Percentiles rank a stretch among this genome's conserved stretches.
Evolutionary conservation across 2,888 invertebrate genomes (phyloP).

Genomic region (Drosophila fulvimacula): DNA sequence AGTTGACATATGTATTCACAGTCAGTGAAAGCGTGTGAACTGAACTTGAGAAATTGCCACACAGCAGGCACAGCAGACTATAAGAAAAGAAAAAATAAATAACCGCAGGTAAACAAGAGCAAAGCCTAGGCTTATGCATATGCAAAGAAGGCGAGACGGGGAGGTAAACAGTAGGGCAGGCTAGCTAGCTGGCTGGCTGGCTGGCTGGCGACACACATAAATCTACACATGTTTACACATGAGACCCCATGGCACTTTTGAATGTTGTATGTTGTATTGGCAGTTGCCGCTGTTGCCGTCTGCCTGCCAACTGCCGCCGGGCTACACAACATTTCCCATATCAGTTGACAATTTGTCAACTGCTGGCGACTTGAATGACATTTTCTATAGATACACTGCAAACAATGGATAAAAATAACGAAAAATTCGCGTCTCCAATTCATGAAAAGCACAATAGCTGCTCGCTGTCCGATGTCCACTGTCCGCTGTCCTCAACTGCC

Average conservation of each 20-base stretch:
- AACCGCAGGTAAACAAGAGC: constrained; percentile 50
- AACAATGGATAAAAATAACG: constrained; percentile 61
- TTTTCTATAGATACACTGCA: constrained; percentile 53
- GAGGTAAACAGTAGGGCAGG: constrained; percentile 27
- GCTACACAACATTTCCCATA: constrained; percentile 66
- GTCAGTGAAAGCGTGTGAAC: constrained; percentile 85
- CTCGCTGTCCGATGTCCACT: constrained; percentile 53
- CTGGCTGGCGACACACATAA: constrained; percentile 52
- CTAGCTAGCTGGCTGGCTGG: constrained; percentile 25
- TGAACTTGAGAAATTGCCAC: constrained; percentile 76
- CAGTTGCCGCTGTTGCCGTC: constrained; percentile 23
- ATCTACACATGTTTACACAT: constrained; percentile 69
- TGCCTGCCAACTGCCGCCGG: constrained; percentile 39
- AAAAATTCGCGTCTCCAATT: constrained; percentile 62
- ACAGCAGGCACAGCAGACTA: constrained; percentile 36
- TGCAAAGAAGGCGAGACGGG: constrained; percentile 34
- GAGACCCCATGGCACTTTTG: constrained; percentile 54
- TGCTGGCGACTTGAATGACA: constrained; percentile 73
- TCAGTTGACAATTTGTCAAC: constrained; percentile 79
- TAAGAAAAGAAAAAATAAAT: constrained; percentile 11
- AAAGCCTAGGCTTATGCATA: constrained; percentile 48
- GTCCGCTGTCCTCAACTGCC: constrained; percentile 42
- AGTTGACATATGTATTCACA: constrained; percentile 54
- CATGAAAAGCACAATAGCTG: constrained; percentile 79
- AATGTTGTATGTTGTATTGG: constrained; percentile 27